Evolutionary conservation across 2,888 invertebrate genomes (phyloP).

Genomic region (Exephanes ischioxanthus): DNA sequence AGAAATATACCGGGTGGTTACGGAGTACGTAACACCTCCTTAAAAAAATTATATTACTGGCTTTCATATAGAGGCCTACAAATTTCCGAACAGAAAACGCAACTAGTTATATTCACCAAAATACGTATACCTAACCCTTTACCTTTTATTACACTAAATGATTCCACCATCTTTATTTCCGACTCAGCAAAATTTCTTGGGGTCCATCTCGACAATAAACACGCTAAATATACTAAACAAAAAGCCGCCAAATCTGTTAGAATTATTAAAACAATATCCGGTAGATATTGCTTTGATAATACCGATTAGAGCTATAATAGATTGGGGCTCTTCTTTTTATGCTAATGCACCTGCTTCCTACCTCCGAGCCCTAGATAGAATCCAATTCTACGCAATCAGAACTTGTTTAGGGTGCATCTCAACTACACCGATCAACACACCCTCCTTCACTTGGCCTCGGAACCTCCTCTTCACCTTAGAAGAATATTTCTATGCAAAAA

Average conservation of each 20-base stretch:
- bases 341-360: background rate
- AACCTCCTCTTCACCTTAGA: background rate
- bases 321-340: background rate
- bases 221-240: background rate
- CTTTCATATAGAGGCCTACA: too few species aligned
- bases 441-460: background rate
- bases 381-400: conserved; percentile 17
- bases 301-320: background rate
- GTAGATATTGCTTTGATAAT: background rate
- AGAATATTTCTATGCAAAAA: background rate
- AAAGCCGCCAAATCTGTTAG: background rate
- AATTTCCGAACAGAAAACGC: too few species aligned
- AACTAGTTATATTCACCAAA: too few species aligned
- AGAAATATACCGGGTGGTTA: too few species aligned
- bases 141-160: background rate
- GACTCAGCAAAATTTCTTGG: background rate
- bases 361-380: background rate
- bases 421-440: conserved; percentile 21
- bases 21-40: too few species aligned
- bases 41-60: too few species aligned
- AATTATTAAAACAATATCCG: conserved; percentile 14
- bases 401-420: background rate
- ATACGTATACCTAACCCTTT: too few species aligned
- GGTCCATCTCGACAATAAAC: background rate
- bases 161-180: background rate